Base-by-base conservation (phyloP, 2,888 invertebrate species). In the Nymphalis polychloros region DNA sequence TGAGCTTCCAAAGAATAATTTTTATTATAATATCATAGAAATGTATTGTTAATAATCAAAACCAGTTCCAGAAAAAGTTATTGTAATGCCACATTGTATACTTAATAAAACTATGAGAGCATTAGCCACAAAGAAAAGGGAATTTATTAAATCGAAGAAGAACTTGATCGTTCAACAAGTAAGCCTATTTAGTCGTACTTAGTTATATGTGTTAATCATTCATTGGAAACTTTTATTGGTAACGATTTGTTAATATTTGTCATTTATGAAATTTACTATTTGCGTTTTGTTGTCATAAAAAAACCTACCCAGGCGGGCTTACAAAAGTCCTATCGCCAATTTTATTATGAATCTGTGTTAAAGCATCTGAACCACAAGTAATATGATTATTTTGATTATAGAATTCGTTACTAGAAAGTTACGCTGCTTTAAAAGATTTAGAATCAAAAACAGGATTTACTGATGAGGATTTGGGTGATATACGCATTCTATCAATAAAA, bases 401-500 rank as follows among this genome's bases (percentile, higher is more conserved):
- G 92, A 89, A 90, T 69, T 27, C 73, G 1, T 61, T 91, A 50
- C 59, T 92, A 69, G 88, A 89, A 72, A 79, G 77, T n/a, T 89
- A 83, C 64, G 85, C 90, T 10, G 69, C 83, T 2, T 53, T 92
- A 35, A 86, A 82, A 68, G 90, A 91, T 48, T 75, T 91, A 73
- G 92, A 91, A 73, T 73, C 77, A 2, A 79, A 83, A 0, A 80
- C 81, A 1, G 84, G 92, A 1, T 73, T 79, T 0, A 61, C 75
- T 1, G 90, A 88, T 3, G 84, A 87, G 2, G 68, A 78, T 8
- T 70, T 90, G 20, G 82, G 85, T 0, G 89, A 90, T 3, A 76
- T 93, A 6, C 84, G 89, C 2, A 74, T 87, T 8, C 73, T 93
- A 59, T 90, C 93, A 2, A 83, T 93, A 53, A 87, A 79, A 46